phyloP scores from a whole-genome alignment of 2,888 invertebrate species.

The Anaspis maculata region DNA sequence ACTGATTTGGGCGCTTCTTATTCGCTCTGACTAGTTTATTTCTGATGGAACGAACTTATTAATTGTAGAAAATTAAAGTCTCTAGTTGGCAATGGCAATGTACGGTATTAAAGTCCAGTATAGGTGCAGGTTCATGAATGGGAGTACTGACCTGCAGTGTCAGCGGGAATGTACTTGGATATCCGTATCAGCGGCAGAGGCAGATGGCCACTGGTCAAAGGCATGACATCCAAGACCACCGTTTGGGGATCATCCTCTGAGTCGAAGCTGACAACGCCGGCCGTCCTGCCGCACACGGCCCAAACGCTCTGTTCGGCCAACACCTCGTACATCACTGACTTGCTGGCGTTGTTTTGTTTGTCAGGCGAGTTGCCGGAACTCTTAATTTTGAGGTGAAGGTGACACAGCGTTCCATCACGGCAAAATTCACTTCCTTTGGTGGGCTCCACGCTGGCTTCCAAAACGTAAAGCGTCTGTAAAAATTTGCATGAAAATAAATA shows the following conservation, averaged over 20 bases:
- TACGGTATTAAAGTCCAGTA: too few species aligned
- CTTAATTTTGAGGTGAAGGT: conserved; percentile 65
- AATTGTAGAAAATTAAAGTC: too few species aligned
- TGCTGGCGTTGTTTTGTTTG: conserved; percentile 26
- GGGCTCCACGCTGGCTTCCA: conserved; percentile 71
- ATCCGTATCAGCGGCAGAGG: conserved; percentile 82
- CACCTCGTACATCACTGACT: conserved; percentile 86
- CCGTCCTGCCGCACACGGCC: conserved; percentile 86
- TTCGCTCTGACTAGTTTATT: too few species aligned
- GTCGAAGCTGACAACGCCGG: conserved; percentile 56
- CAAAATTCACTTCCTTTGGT: conserved; percentile 76
- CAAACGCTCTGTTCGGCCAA: conserved; percentile 86
- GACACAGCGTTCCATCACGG: conserved; percentile 81
- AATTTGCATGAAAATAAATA: too few species aligned
- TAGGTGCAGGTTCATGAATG: too few species aligned
- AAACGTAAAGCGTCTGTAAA: conserved; percentile 68
- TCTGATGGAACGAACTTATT: too few species aligned
- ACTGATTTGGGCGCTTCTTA: too few species aligned
- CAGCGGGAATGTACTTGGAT: conserved; percentile 82
- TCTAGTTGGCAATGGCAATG: too few species aligned
- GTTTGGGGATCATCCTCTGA: conserved; percentile 49
- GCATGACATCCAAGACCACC: conserved; percentile 85
- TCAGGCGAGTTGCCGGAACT: conserved; percentile 22
- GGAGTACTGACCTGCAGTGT: conserved; percentile 30
- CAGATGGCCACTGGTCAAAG: conserved; percentile 80